A percentile compares a stretch with the other conserved stretches of the same genome.
Conservation (phyloP, 2,797 vertebrate genomes). For the Darevskia mixta region DNA sequence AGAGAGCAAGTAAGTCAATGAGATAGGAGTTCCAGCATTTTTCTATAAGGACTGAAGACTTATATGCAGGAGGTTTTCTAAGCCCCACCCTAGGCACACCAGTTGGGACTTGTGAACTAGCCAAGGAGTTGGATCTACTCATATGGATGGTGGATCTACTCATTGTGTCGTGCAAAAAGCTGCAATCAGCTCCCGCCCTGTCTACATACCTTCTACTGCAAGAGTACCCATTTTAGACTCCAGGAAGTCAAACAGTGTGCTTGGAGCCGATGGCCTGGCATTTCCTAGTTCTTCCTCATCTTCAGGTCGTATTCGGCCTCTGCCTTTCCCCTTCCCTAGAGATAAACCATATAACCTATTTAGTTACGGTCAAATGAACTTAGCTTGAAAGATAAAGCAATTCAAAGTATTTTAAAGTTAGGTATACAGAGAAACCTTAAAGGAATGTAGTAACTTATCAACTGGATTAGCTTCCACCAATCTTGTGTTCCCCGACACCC, state of each 20-base stretch:
- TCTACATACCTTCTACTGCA: slow-evolving; percentile 88
- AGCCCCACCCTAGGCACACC: too few species aligned
- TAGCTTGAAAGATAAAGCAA: neutral
- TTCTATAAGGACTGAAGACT: too few species aligned
- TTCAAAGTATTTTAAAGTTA: neutral
- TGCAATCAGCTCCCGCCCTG: neutral
- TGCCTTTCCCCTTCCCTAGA: slow-evolving; percentile 89
- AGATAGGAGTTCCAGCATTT: too few species aligned
- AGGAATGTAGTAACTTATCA: too few species aligned
- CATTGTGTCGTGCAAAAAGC: too few species aligned
- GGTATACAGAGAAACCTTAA: neutral
- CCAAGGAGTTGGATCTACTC: too few species aligned
- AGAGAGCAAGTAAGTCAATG: too few species aligned
- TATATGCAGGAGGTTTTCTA: too few species aligned
- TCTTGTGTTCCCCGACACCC: neutral
- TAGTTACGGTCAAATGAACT: neutral
- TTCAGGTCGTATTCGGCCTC: slow-evolving; percentile 89
- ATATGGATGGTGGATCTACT: too few species aligned
- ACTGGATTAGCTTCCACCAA: neutral
- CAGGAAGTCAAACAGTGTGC: slow-evolving; percentile 97
- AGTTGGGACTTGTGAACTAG: too few species aligned
- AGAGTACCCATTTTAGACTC: slow-evolving; percentile 98
- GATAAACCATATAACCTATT: slow-evolving; percentile 25
- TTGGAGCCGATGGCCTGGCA: slow-evolving; percentile 95
- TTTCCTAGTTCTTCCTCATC: slow-evolving; percentile 91